Conservation (phyloP, 1,140 invertebrate genomes). For the Pygmarrhopalites habei region DNA sequence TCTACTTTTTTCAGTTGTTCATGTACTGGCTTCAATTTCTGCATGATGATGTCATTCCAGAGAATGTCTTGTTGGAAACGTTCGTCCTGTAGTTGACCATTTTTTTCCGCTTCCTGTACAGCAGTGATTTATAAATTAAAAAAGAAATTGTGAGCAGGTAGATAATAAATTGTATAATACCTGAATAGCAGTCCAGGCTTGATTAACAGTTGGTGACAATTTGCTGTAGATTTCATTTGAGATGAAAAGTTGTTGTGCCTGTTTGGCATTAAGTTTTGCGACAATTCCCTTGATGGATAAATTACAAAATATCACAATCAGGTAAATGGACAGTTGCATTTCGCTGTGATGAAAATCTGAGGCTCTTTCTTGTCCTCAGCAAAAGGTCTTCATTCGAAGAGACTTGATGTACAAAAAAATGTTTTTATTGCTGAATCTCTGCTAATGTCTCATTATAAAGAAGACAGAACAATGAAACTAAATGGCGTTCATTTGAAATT, state of each 20-base stretch:
- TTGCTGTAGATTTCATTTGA: slow-evolving; percentile 2
- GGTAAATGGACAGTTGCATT: too few species aligned
- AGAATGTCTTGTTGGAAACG: slow-evolving; percentile 5
- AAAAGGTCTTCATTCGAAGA: too few species aligned
- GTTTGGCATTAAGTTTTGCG: background rate
- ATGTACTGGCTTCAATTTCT: slow-evolving; percentile 11
- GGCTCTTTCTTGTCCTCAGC: too few species aligned
- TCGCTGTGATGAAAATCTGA: too few species aligned
- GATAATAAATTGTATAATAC: background rate
- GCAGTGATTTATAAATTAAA: background rate
- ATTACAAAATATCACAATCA: too few species aligned
- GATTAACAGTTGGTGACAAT: slow-evolving; percentile 8
- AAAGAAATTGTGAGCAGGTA: background rate
- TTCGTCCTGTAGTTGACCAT: background rate
- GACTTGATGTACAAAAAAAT: too few species aligned
- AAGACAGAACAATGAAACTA: too few species aligned
- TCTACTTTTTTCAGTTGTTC: slow-evolving; percentile 14
- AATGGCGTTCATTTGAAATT: too few species aligned
- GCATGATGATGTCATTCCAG: slow-evolving; percentile 14
- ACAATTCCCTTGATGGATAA: background rate
- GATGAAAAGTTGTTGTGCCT: slow-evolving; percentile 3
- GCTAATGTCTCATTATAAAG: too few species aligned
- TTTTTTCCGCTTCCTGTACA: slow-evolving; percentile 3
- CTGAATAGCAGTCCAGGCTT: slow-evolving; percentile 11
- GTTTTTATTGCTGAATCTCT: too few species aligned